Percentiles rank a stretch among this genome's conserved stretches.
These are phyloP conservation scores for Acleris sparsana DNA, from an alignment of 2,888 invertebrate genomes.

Conservation along the genomic window DNA sequence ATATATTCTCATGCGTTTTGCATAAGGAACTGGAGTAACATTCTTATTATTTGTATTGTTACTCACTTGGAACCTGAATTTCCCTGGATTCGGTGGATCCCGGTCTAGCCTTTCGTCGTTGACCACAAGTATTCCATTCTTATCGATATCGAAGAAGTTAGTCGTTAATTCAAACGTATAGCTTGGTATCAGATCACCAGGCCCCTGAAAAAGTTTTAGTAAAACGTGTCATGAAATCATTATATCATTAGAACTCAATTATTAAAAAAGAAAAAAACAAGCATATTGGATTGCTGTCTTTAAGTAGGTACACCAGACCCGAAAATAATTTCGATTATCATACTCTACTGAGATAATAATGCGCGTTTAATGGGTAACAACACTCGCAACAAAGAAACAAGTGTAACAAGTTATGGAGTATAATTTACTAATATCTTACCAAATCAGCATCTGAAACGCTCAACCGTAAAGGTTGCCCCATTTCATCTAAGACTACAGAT, in stretches of 20 bases:
- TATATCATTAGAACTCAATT: too few relatives aligned
- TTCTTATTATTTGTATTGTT: neutral
- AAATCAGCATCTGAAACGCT: conserved; percentile 93
- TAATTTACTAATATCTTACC: conserved; percentile 79
- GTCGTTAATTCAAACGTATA: conserved; percentile 94
- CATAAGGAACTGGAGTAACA: too few relatives aligned
- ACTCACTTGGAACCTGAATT: conserved; percentile 91
- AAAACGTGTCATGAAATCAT: conserved; percentile 7
- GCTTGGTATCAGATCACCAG: conserved; percentile 89
- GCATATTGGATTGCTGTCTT: neutral
- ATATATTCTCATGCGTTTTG: too few relatives aligned
- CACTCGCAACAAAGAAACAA: too few relatives aligned
- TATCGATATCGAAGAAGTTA: conserved; percentile 90
- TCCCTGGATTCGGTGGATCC: conserved; percentile 93
- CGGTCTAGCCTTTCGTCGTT: conserved; percentile 93
- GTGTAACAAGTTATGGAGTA: too few relatives aligned
- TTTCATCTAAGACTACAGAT: conserved; percentile 88
- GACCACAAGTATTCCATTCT: conserved; percentile 88
- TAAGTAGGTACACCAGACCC: neutral
- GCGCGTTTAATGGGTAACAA: too few relatives aligned
- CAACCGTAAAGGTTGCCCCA: conserved; percentile 87
- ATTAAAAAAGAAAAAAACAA: neutral
- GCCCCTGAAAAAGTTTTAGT: conserved; percentile 84
- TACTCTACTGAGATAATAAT: too few relatives aligned
- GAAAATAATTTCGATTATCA: too few relatives aligned